A percentile compares a stretch with the other conserved stretches of the same genome.
Evolutionary conservation across 2,113 vertebrate species (phyloP).

Genomic region (Isichthys henryi): DNA sequence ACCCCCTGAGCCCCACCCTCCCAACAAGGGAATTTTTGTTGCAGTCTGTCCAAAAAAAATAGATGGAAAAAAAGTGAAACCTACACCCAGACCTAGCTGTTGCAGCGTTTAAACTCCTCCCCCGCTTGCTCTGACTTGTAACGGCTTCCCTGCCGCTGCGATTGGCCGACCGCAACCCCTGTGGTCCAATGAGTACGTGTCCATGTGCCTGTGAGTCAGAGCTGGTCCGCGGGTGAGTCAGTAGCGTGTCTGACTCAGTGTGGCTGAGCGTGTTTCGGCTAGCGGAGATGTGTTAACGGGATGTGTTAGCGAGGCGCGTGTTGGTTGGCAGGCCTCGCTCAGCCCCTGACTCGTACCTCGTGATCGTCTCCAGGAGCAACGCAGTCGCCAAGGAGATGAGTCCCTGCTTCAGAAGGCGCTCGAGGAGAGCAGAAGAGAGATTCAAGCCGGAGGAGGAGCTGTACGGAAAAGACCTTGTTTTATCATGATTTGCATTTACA

Average conservation of each 20-base stretch:
- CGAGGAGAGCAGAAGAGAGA: constrained; percentile 63
- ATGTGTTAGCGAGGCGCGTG: not conserved
- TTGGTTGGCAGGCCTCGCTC: not conserved
- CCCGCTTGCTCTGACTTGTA: not conserved
- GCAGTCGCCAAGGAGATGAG: constrained; percentile 73
- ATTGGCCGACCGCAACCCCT: not conserved
- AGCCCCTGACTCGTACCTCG: constrained; percentile 9
- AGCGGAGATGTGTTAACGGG: not conserved
- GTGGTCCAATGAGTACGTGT: not conserved
- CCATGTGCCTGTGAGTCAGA: not conserved
- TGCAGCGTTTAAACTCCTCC: not conserved
- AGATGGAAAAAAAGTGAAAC: not conserved
- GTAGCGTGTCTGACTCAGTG: not conserved
- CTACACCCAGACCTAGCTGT: not conserved
- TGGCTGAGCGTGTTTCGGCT: not conserved
- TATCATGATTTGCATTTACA: not conserved
- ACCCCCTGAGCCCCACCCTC: not conserved
- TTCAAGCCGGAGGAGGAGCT: constrained; percentile 63
- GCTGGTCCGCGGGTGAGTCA: not conserved
- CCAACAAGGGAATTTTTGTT: not conserved
- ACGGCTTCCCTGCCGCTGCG: too few species aligned
- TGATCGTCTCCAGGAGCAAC: constrained; percentile 70
- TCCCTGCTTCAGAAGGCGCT: constrained; percentile 63
- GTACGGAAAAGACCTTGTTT: constrained; percentile 42
- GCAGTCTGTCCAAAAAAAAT: not conserved